These are phyloP conservation scores for Tamias sibiricus DNA, from an alignment of 2,113 vertebrate genomes.

Conservation along the genomic window DNA sequence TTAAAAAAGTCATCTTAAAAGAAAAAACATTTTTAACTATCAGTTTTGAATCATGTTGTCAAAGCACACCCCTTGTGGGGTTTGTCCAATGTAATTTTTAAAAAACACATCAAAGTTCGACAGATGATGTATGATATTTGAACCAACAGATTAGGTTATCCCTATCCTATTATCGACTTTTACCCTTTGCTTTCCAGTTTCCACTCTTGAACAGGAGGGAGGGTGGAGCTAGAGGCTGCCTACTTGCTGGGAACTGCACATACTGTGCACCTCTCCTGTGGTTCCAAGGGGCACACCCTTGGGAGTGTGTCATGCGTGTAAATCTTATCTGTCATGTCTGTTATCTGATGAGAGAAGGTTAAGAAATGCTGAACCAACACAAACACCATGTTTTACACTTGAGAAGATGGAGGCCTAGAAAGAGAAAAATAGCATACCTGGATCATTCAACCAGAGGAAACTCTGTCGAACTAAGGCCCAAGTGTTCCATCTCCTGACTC, in stretches of 20 bases:
- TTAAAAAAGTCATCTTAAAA: not conserved
- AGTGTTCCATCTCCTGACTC: not conserved
- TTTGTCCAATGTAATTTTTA: not conserved
- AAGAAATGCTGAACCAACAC: conserved; percentile 53
- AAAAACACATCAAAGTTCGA: not conserved
- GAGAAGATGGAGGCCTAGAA: not conserved
- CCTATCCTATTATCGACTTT: not conserved
- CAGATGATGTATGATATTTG: not conserved
- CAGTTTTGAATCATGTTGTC: not conserved
- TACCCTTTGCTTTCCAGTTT: not conserved
- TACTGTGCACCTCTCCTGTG: not conserved
- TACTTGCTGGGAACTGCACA: conserved; percentile 38
- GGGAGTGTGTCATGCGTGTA: conserved; percentile 49
- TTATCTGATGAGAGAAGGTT: conserved; percentile 63
- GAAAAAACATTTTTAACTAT: not conserved
- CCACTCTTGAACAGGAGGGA: not conserved
- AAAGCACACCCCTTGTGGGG: not conserved
- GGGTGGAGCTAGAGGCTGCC: not conserved
- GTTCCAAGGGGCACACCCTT: conserved; percentile 46
- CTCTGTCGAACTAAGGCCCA: not conserved
- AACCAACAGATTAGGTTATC: not conserved
- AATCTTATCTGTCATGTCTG: conserved; percentile 64
- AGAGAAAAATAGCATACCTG: not conserved
- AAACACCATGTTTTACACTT: conserved; percentile 7
- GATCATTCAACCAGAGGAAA: not conserved